Evolutionary conservation across 1,140 invertebrate species (phyloP).

Genomic region (Leguminivora glycinivorella): DNA sequence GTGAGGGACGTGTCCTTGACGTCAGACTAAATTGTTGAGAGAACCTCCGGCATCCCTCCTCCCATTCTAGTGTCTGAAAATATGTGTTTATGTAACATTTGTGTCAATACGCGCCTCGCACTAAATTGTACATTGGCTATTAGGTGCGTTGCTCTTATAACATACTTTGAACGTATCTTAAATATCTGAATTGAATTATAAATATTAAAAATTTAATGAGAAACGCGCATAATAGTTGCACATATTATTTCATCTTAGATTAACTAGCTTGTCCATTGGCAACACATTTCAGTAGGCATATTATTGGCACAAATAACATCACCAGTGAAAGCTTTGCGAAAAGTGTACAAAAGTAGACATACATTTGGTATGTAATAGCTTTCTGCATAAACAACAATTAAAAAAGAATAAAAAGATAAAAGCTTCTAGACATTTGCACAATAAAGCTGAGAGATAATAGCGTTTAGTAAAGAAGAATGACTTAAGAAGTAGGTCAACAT

Average conservation of each 20-base stretch:
- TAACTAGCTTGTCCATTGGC: slow-evolving; percentile 22
- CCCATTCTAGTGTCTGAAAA: slow-evolving; percentile 40
- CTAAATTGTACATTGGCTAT: slow-evolving; percentile 9
- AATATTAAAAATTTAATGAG: background rate
- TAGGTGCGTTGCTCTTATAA: slow-evolving; percentile 1
- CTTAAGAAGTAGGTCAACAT: slow-evolving; percentile 7
- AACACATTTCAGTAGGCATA: slow-evolving; percentile 33
- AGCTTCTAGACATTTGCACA: slow-evolving; percentile 31
- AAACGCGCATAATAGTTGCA: slow-evolving; percentile 22
- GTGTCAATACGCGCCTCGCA: slow-evolving; percentile 39
- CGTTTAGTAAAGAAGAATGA: slow-evolving; percentile 9
- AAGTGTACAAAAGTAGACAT: slow-evolving; percentile 30
- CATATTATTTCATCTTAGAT: slow-evolving; percentile 5
- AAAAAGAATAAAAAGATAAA: slow-evolving; percentile 28
- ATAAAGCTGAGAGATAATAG: slow-evolving; percentile 18
- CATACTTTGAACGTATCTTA: background rate
- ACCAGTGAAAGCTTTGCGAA: slow-evolving; percentile 39
- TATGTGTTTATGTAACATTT: slow-evolving; percentile 40
- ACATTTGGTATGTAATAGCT: slow-evolving; percentile 31
- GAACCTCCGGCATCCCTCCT: slow-evolving; percentile 65
- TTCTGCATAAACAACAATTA: slow-evolving; percentile 29
- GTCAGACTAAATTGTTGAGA: slow-evolving; percentile 48
- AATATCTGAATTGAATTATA: background rate
- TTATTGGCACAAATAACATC: slow-evolving; percentile 41
- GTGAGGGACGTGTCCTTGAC: slow-evolving; percentile 60